Evolutionary conservation across 2,888 invertebrate species (phyloP), one percentile per base, ranked within the genome.

Genomic region (Eudemis profundana): DNA sequence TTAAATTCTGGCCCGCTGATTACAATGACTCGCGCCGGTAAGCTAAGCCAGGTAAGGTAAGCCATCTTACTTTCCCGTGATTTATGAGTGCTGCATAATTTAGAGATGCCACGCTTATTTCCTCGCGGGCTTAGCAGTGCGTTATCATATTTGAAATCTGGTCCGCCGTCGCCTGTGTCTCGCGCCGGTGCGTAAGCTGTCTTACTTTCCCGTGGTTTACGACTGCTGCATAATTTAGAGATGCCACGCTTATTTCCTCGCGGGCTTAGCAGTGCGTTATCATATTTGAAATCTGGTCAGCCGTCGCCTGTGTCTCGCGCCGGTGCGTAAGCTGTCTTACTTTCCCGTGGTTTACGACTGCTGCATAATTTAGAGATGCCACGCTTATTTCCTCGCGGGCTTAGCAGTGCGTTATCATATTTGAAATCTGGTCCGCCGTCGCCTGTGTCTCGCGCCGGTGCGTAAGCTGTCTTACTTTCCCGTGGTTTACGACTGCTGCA

Each of bases 351-450:
- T 68, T 68, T 68, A 68, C 61, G 68, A 59, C 36, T 47, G 49
- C 61, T 68, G 66, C 68, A 68, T 68, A 66, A 68, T 68, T 68
- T 68, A 68, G 53, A 65, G 51, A 61, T 29, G 66, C 68, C 57
- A 50, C 59, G 61, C 49, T 60, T 61, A 57, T 38, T 67, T 47
- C 49, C 38, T 53, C 23, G 38, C 38, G 53, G 17, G 14, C 51
- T 40, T 38, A 54, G 54, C 62, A n/a, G n/a, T n/a, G n/a, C n/a
- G n/a, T n/a, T n/a, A n/a, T n/a, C n/a, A n/a, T n/a, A n/a, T n/a
- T n/a, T n/a, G n/a, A n/a, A n/a, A n/a, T n/a, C n/a, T n/a, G n/a
- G 8, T 33, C 27, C 50, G 57, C 57, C 15, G 8, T 1, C 14
- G 17, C 44, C 21, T 8, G 12, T 5, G 5, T 10, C 50, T 38